Conservation (phyloP, 2,888 invertebrate species). For the Caenorhabditis macrosperma region DNA sequence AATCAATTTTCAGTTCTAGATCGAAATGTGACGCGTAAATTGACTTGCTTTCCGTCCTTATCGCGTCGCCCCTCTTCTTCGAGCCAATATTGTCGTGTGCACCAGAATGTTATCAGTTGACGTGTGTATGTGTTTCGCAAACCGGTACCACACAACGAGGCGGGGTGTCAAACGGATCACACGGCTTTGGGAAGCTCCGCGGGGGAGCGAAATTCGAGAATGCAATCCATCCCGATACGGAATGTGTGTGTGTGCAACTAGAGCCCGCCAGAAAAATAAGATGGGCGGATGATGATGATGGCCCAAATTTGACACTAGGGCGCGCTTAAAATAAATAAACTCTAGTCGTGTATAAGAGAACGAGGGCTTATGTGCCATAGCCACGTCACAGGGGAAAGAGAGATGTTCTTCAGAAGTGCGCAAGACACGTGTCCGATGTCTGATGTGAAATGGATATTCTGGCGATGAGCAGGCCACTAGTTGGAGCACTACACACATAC, state of each 20-base stretch:
- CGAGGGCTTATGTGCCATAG: background rate
- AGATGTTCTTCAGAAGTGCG: background rate
- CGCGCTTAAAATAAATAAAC: slow-evolving; percentile 23
- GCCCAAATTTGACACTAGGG: slow-evolving; percentile 12
- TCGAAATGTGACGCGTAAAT: slow-evolving; percentile 25
- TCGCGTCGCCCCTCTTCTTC: slow-evolving; percentile 9
- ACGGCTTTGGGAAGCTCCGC: background rate
- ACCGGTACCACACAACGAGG: background rate
- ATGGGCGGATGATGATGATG: background rate
- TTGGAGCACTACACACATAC: slow-evolving; percentile 38
- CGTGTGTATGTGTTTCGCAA: background rate
- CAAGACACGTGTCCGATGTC: slow-evolving; percentile 1
- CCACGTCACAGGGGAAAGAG: background rate
- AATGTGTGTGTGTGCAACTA: slow-evolving; percentile 1
- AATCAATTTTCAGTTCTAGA: background rate
- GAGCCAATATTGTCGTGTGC: slow-evolving; percentile 25
- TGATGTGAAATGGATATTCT: slow-evolving; percentile 41
- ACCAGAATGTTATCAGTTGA: background rate
- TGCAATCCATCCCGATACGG: too few species aligned
- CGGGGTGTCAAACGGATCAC: background rate
- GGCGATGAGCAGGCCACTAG: slow-evolving; percentile 7
- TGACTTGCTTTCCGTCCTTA: slow-evolving; percentile 19
- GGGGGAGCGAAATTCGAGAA: background rate
- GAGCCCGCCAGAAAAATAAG: slow-evolving; percentile 2
- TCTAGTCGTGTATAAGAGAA: slow-evolving; percentile 5